Base-by-base conservation (phyloP, 2,113 vertebrate genomes). In the Petromus typicus region DNA sequence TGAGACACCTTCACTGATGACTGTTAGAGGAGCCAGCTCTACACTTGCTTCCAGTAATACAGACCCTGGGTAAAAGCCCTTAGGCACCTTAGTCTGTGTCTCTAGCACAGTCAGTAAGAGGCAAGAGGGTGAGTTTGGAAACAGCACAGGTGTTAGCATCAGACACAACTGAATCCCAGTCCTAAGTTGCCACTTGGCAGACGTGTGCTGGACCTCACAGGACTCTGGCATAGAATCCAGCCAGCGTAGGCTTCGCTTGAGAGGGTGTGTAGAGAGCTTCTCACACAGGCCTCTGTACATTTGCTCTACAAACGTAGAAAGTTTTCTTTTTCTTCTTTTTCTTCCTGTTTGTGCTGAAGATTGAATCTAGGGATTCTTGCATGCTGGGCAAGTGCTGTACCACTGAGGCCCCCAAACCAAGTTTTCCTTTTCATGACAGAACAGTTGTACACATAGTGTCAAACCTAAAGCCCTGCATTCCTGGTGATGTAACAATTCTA, bases 181-280 rank as follows among this genome's bases (percentile, higher is more conserved):
- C 37, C 63, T 57, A 63, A n/a, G n/a, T 56, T 27, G 2, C 37
- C 23, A 25, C 32, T n/a, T 17, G 7, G 43, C 7, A 76, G 51
- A 64, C 34, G n/a, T 17, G 37, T 48, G 25, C 59, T 37, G 56
- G n/a, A 8, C 22, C 71, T 88, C 17, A 0, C 25, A 0, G 16
- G 79, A 30, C 48, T 22, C n/a, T 59, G 25, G 0, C 23, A 5
- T 45, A 57, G 67, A 37, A 5, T 71, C 51, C 30, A 83, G 57
- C 20, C 14, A 7, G 1, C 3, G 4, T 9, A 7, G 16, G 2
- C 12, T 4, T 0, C 14, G 82, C 83, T 61, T 27, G 9, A 61
- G 84, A 40, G n/a, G 40, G 25, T 1, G 56, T 34, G 2, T 4
- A 8, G 8, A 10, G 9, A 48, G 27, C 48, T 34, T 20, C 43